phyloP scores from a whole-genome alignment of 1,140 invertebrate species.

The Drosophila ananassae region DNA sequence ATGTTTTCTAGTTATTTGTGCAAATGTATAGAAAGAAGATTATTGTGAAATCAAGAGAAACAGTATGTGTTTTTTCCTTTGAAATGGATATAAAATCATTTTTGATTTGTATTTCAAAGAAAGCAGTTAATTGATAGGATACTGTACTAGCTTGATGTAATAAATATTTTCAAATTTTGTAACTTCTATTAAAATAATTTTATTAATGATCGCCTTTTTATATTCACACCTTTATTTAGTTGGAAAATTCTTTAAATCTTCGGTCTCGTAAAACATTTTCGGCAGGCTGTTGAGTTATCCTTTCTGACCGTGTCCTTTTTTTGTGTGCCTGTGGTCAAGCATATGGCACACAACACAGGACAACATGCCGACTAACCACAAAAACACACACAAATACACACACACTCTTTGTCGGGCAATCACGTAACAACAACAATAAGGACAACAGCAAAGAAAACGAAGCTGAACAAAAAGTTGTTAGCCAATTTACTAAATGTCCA shows the following conservation, averaged over 20 bases:
- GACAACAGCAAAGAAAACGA: conserved; percentile 24
- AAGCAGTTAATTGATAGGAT: too few relatives aligned
- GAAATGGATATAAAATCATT: not conserved
- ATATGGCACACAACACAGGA: conserved; percentile 52
- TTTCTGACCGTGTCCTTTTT: conserved; percentile 20
- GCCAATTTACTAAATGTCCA: conserved; percentile 78
- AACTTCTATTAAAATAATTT: not conserved
- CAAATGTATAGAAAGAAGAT: not conserved
- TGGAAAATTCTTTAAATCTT: conserved; percentile 17
- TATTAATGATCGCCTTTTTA: conserved; percentile 12
- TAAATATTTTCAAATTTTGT: not conserved
- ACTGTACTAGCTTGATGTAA: not conserved
- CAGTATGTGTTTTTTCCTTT: not conserved
- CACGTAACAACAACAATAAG: conserved; percentile 41
- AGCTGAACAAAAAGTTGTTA: conserved; percentile 70
- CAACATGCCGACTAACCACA: conserved; percentile 42
- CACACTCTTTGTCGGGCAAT: conserved; percentile 33
- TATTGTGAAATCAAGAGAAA: not conserved
- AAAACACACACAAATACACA: conserved; percentile 11
- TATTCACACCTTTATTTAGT: conserved; percentile 10
- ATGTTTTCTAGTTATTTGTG: conserved; percentile 9
- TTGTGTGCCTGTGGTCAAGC: conserved; percentile 57
- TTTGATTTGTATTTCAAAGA: too few relatives aligned
- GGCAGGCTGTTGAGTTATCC: conserved; percentile 6
- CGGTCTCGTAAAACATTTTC: conserved; percentile 34